A percentile compares a stretch with the other conserved stretches of the same genome.
phyloP scores from a whole-genome alignment of 2,888 invertebrate species.

The Trachelus troglodyta region DNA sequence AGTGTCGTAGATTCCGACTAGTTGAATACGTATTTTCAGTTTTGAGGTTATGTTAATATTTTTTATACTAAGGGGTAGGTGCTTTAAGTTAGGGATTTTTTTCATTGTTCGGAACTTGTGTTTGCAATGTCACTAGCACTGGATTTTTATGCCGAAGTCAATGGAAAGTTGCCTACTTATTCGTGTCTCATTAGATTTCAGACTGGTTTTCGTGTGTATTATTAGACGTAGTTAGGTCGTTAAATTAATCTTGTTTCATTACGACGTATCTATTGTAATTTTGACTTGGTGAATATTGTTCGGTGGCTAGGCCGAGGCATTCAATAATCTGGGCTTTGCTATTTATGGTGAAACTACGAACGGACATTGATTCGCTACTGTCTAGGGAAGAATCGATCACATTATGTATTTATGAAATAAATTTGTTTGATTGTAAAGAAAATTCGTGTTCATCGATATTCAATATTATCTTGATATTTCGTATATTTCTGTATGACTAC shows the following conservation, averaged over 20 bases:
- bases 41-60: background rate
- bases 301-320: background rate
- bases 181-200: background rate
- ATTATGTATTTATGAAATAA: background rate
- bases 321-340: constrained; percentile 23
- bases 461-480: background rate
- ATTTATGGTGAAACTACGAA: background rate
- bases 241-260: background rate
- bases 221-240: background rate
- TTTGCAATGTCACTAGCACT: background rate
- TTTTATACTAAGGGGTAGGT: background rate
- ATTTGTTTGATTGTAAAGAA: background rate
- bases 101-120: background rate
- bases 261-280: background rate
- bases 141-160: background rate
- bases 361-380: background rate
- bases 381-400: background rate
- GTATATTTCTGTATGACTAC: background rate
- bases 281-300: background rate
- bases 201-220: background rate
- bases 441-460: background rate
- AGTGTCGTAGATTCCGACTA: background rate
- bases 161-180: background rate
- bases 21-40: background rate
- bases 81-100: background rate